Conservation (phyloP, 2,888 invertebrate genomes). For the Lithodes maja region DNA sequence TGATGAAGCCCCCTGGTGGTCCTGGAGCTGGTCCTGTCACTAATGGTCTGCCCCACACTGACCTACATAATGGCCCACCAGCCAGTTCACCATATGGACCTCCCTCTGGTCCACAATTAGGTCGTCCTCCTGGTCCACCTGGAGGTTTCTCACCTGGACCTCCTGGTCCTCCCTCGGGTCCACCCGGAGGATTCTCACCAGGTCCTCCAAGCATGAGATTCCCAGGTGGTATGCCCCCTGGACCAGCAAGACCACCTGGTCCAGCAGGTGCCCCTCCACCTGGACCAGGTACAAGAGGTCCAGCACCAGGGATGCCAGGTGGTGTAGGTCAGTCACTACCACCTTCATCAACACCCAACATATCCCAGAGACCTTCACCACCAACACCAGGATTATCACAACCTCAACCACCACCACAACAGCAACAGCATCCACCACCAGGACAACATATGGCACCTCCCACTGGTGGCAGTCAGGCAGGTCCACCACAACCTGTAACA, state of each 20-base stretch:
- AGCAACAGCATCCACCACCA: neutral
- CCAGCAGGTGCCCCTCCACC: neutral
- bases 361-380: neutral
- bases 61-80: slow-evolving; percentile 31
- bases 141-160: neutral
- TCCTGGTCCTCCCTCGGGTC: slow-evolving; percentile 20
- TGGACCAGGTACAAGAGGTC: slow-evolving; percentile 21
- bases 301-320: neutral
- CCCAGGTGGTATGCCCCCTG: slow-evolving; percentile 4
- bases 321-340: neutral
- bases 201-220: slow-evolving; percentile 5
- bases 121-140: neutral
- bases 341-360: neutral
- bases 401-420: neutral
- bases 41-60: slow-evolving; percentile 50
- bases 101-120: neutral
- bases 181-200: slow-evolving; percentile 30
- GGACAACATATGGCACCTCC: neutral
- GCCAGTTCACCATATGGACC: slow-evolving; percentile 13
- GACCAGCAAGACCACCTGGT: slow-evolving; percentile 27
- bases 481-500: neutral
- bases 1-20: slow-evolving; percentile 12
- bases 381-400: neutral
- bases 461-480: slow-evolving; percentile 19
- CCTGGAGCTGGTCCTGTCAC: slow-evolving; percentile 25